A percentile compares a stretch with the other conserved stretches of the same genome.
Evolutionary conservation across 1,140 invertebrate species (phyloP).

Genomic region (Eupristina koningsbergeri): DNA sequence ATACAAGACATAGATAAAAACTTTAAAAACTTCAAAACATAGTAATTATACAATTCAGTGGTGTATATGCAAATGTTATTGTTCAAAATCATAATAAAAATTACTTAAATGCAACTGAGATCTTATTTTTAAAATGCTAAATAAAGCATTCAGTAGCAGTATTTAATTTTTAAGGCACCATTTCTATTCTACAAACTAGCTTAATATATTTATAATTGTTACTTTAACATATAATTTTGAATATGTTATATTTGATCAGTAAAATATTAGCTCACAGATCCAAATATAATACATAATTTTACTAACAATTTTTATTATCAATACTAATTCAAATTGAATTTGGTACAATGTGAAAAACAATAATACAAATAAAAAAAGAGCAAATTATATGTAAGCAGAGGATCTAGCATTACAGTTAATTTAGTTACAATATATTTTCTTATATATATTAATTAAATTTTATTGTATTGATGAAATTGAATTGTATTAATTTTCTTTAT

Average conservation of each 20-base stretch:
- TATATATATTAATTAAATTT: background rate
- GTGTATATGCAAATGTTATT: slow-evolving; percentile 4
- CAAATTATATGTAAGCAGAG: background rate
- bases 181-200: slow-evolving; percentile 12
- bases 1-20: slow-evolving; percentile 3
- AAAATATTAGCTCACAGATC: background rate
- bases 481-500: background rate
- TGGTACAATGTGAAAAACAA: background rate
- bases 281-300: background rate
- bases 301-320: background rate
- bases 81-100: slow-evolving; percentile 5
- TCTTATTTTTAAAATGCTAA: slow-evolving; percentile 19
- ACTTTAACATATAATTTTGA: background rate
- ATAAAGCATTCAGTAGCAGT: background rate
- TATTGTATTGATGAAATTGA: background rate
- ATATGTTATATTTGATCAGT: background rate
- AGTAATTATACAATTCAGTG: background rate
- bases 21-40: background rate
- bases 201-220: background rate
- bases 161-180: slow-evolving; percentile 26
- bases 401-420: background rate
- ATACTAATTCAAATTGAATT: background rate
- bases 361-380: background rate
- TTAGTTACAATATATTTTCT: background rate
- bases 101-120: slow-evolving; percentile 24